These are phyloP conservation scores for Cacajao melanocephalus DNA, from an alignment of 2,797 vertebrate genomes.

Conservation along the genomic window DNA sequence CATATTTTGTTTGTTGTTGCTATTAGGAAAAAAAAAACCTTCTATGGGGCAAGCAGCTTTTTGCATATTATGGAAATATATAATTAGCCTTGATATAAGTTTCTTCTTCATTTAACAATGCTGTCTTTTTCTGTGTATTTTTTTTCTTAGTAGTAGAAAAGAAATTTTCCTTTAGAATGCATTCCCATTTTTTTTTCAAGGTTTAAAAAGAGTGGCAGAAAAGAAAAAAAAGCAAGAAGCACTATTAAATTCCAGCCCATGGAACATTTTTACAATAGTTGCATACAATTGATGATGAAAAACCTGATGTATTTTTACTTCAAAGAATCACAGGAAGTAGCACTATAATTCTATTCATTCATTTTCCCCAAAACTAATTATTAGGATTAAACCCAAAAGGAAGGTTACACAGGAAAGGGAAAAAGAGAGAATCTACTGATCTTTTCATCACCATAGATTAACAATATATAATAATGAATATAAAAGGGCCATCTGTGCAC, in stretches of 20 bases:
- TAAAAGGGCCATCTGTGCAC: not conserved
- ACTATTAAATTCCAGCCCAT: conserved; percentile 16
- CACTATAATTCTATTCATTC: not conserved
- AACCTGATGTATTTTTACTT: not conserved
- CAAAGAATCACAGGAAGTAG: not conserved
- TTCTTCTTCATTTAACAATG: not conserved
- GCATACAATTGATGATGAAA: conserved; percentile 37
- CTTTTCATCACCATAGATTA: accelerated
- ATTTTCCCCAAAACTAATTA: conserved; percentile 55
- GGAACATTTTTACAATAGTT: conserved; percentile 25
- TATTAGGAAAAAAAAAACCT: not conserved
- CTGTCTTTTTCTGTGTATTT: not conserved
- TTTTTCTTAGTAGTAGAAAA: not conserved
- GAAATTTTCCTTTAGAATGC: not conserved
- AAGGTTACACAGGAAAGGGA: not conserved
- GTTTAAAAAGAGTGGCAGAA: not conserved
- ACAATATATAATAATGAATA: not conserved
- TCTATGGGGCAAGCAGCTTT: not conserved
- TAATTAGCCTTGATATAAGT: not conserved
- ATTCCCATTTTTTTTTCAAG: accelerated
- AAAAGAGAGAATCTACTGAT: not conserved
- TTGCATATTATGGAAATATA: conserved; percentile 18
- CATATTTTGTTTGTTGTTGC: not conserved
- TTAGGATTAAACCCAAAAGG: conserved; percentile 11
- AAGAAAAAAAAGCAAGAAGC: not conserved